These are phyloP conservation scores for Calameuta pallipes DNA, from an alignment of 2,888 invertebrate species.

Conservation along the genomic window DNA sequence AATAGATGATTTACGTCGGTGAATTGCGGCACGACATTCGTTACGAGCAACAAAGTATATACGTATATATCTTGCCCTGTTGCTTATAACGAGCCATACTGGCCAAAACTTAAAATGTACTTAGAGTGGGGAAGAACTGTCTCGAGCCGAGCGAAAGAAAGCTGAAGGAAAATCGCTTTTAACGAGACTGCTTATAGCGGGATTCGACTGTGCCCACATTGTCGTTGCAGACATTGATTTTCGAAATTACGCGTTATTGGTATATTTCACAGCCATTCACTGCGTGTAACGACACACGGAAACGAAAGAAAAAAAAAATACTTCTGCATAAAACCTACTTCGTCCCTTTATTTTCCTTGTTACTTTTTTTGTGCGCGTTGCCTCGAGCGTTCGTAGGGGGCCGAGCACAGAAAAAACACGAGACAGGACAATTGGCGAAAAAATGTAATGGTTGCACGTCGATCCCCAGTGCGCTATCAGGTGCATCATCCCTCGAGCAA, in stretches of 20 bases:
- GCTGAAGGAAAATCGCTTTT: too few species aligned
- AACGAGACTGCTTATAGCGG: too few species aligned
- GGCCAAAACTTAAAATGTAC: too few species aligned
- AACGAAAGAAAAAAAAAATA: neutral
- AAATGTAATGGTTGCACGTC: neutral
- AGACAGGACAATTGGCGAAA: neutral
- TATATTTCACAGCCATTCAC: neutral
- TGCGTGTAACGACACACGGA: neutral
- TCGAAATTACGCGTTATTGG: neutral
- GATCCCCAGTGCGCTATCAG: neutral
- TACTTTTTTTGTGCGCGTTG: neutral
- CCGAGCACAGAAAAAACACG: neutral
- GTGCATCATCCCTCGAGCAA: neutral
- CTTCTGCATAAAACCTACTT: neutral
- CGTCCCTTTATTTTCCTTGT: neutral
- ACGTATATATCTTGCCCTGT: too few species aligned
- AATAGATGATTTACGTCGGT: too few species aligned
- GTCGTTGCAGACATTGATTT: neutral
- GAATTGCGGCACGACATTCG: too few species aligned
- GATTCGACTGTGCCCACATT: neutral
- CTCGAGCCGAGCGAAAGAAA: too few species aligned
- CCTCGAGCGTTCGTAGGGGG: neutral
- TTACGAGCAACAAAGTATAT: too few species aligned
- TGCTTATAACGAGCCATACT: too few species aligned
- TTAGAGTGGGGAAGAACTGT: too few species aligned